A percentile compares a stretch with the other conserved stretches of the same genome.
Conservation (phyloP, 1,140 invertebrate genomes). For the Limonius californicus region DNA sequence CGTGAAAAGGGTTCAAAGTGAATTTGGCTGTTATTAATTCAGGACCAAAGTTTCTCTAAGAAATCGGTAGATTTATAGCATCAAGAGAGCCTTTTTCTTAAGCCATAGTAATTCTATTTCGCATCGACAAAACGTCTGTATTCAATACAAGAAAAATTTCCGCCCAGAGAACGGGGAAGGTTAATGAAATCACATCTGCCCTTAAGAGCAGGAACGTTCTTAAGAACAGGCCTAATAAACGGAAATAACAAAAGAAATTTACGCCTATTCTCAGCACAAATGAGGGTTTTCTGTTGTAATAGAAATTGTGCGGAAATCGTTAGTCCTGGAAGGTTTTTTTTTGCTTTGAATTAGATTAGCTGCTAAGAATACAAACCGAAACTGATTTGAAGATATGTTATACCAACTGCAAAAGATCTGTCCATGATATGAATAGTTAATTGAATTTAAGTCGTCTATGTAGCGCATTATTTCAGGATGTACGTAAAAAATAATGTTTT, state of each 20-base stretch:
- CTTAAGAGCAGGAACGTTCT: conserved; percentile 1
- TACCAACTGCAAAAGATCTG: too few species aligned
- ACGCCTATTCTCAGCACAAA: conserved; percentile 11
- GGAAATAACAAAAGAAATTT: conserved; percentile 15
- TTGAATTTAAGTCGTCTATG: too few species aligned
- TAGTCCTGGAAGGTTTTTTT: conserved; percentile 7
- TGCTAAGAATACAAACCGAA: neutral
- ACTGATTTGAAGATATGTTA: too few species aligned
- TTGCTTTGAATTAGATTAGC: conserved; percentile 13
- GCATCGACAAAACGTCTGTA: neutral
- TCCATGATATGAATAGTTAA: too few species aligned
- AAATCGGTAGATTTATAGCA: neutral
- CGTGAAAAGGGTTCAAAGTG: too few species aligned
- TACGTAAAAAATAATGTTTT: too few species aligned
- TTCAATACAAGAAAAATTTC: conserved; percentile 6
- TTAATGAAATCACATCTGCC: conserved; percentile 14
- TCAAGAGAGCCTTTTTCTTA: neutral
- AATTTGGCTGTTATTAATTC: too few species aligned
- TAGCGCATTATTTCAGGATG: too few species aligned
- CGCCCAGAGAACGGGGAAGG: neutral
- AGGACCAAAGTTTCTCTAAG: too few species aligned
- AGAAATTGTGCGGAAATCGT: conserved; percentile 14
- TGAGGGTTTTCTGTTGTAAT: conserved; percentile 12
- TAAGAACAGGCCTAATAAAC: conserved; percentile 15
- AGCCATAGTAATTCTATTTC: neutral